Base-by-base conservation (phyloP, 1,140 invertebrate genomes). In the Hyposmocoma kahamanoa region DNA sequence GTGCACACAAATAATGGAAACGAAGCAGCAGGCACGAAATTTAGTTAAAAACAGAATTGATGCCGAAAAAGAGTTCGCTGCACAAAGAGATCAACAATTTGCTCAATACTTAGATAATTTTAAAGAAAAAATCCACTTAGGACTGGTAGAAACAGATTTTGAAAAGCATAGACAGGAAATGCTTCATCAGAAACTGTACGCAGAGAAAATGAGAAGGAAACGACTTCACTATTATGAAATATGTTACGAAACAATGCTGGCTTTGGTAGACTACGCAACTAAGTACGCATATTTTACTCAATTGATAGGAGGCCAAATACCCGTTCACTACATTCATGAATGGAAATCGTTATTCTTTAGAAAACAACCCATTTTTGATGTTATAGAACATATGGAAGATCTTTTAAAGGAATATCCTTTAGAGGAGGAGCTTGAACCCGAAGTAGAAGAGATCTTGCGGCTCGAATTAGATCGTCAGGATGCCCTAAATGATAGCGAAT, bases 1-100 rank as follows among this genome's bases (percentile, higher is more conserved):
- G 70, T 77, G 88, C 22, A 87, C 83, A 22, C 89, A 90, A 71
- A 67, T 91, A 24, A 87, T 87, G 62, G 88, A 90, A 59, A 86
- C 90, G 0, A 86, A 88, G 15, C 74, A 88, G 21, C 82, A 89
- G 55, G 87, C 86, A 22, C 74, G 87, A 9, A 78, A 84, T 47
- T 83, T 91, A 45, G 56, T 80, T 0, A 69, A 83, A 42, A 90
- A 90, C 59, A 81, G 87, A 61, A 74, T 71, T 28, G 66, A 79
- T 18, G 83, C 85, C 15, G 78, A 89, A 53, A 65, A 72, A 22
- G 76, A 88, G 55, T 84, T 87, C 53, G 39, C 69, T 20, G 77
- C 87, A 22, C 65, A 84, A 57, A 79, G 70, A 57, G 85, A 88
- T 21, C 66, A 73, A 10, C 83, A 89, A 46, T 77, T 87, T 43